Conservation (phyloP, 2,888 invertebrate species). For the Neoaliturus tenellus region DNA sequence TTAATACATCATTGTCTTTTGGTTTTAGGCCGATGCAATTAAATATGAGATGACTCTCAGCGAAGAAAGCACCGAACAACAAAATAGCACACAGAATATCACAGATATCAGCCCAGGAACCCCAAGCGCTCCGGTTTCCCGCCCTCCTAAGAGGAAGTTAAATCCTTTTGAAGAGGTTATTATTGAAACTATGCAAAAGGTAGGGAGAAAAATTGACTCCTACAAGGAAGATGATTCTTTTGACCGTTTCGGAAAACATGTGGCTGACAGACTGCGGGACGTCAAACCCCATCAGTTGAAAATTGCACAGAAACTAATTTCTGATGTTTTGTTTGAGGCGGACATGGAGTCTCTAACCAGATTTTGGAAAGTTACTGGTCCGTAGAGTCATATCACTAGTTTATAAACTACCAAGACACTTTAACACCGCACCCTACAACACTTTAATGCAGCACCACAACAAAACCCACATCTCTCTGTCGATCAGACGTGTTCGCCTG, state of each 20-base stretch:
- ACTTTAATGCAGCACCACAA: too few species aligned
- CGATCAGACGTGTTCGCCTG: too few species aligned
- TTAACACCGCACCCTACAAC: too few species aligned
- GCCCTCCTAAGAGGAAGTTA: background rate
- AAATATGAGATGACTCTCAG: too few species aligned
- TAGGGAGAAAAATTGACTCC: background rate
- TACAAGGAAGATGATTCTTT: background rate
- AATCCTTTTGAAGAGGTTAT: background rate
- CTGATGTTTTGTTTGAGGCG: conserved; percentile 23
- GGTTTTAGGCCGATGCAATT: too few species aligned
- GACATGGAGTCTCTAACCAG: conserved; percentile 34
- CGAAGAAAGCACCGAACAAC: too few species aligned
- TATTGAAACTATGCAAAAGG: background rate
- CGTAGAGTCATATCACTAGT: too few species aligned
- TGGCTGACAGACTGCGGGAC: conserved; percentile 14
- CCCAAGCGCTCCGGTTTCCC: background rate
- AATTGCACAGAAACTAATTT: conserved; percentile 33
- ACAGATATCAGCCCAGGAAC: background rate
- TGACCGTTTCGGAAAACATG: conserved; percentile 1
- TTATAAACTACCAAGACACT: too few species aligned
- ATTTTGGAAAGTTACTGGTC: background rate
- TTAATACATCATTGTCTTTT: too few species aligned
- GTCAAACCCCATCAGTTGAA: background rate
- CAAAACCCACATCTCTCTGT: too few species aligned
- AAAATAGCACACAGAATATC: too few species aligned